Base-by-base conservation (phyloP, 53 echinoderm and acorn worm species). In the Stichopus horrens region DNA sequence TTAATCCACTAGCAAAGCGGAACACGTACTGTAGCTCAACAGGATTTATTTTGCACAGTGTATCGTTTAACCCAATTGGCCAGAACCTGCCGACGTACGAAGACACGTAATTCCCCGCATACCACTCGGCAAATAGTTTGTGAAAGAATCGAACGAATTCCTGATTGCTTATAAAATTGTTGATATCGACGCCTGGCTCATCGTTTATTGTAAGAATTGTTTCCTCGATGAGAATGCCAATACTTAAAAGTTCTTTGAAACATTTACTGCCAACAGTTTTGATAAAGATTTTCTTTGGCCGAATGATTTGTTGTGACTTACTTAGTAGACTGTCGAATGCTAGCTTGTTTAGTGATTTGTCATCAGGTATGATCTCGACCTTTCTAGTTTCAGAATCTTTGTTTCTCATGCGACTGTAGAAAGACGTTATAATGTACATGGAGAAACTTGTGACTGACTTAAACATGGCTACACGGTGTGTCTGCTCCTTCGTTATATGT, bases 51-150 rank as follows among this genome's bases (percentile, higher is more conserved):
- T 77, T 37, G 9, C 9, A 51, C 0, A 77, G 9, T 0, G 11
- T 54, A 37, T 16, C 8, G 7, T 77, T 77, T 13, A 54, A 52
- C 52, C 77, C 18, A 8, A 77, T 13, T 13, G 77, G 52, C 52
- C 52, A 77, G 9, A 54, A 52, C 13, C 54, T 37, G 6, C 54
- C 54, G 8, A 52, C 77, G 16, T 53, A 53, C 54, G 9, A 13
- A 18, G 51, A 77, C 10, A 77, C 14, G 9, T 77, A 37, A 4
- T 51, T 52, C 51, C 51, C 77, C 8, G 77, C 77, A 51, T 77
- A 77, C 77, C 77, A 77, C 9, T 76, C 77, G 14, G 77, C 53
- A 76, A 76, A 76, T 37, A 76, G 77, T 76, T 76, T 76, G 79
- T 78, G 79, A 55, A 11, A 78, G 79, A 78, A 78, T 54, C 54